Conservation (phyloP, 2,888 invertebrate genomes). For the Lasioglossum calceatum region DNA sequence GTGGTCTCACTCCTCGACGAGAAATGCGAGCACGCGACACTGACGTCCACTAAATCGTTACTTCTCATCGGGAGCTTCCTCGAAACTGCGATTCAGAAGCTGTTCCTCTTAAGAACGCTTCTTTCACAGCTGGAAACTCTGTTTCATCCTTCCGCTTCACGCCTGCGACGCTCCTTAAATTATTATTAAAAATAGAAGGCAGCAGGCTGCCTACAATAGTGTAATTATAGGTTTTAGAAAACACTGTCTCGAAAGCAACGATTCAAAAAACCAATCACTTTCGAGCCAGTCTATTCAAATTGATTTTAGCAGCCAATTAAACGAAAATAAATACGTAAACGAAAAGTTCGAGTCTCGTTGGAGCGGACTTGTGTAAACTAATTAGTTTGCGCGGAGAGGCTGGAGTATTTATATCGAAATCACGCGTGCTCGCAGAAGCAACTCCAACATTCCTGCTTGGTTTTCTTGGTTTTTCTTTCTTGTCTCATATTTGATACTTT, state of each 20-base stretch:
- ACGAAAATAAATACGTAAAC: constrained; percentile 24
- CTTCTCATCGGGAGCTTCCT: constrained; percentile 24
- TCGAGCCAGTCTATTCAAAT: constrained; percentile 10
- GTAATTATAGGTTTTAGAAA: too few species aligned
- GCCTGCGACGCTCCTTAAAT: not conserved
- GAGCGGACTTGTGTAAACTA: constrained; percentile 73
- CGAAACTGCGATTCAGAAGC: constrained; percentile 18
- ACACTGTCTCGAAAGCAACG: not conserved
- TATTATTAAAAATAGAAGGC: not conserved
- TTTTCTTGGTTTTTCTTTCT: constrained; percentile 20
- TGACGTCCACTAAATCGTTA: constrained; percentile 30
- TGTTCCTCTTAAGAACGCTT: constrained; percentile 9
- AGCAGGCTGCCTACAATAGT: too few species aligned
- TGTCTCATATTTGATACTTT: not conserved
- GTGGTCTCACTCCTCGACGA: constrained; percentile 42
- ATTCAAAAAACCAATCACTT: not conserved
- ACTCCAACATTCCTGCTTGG: not conserved
- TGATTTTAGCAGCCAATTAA: constrained; percentile 61
- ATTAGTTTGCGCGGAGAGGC: constrained; percentile 65
- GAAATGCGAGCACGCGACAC: constrained; percentile 53
- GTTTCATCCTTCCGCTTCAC: not conserved
- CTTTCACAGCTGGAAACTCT: constrained; percentile 3
- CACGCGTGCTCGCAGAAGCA: constrained; percentile 30
- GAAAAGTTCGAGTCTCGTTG: constrained; percentile 18
- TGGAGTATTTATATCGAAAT: constrained; percentile 59